These are phyloP conservation scores for Ochropleura leucogaster DNA, from an alignment of 2,888 invertebrate species.

Conservation along the genomic window DNA sequence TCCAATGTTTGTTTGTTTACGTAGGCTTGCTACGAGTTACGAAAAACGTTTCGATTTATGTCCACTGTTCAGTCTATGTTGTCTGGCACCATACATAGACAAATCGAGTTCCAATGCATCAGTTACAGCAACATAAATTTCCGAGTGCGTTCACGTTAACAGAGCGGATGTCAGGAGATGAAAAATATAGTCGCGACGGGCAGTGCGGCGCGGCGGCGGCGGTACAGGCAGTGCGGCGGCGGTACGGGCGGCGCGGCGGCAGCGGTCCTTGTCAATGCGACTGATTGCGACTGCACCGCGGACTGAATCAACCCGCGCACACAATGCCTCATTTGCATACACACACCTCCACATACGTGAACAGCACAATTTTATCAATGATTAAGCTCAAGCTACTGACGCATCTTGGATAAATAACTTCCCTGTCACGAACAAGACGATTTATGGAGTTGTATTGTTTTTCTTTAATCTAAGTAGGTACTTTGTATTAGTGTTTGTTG, in stretches of 20 bases:
- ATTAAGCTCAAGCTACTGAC: constrained; percentile 67
- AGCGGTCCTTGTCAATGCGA: constrained; percentile 74
- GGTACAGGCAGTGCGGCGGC: constrained; percentile 39
- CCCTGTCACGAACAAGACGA: constrained; percentile 41
- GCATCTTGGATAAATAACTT: constrained; percentile 62
- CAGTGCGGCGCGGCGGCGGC: constrained; percentile 16
- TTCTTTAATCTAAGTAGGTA: constrained; percentile 13
- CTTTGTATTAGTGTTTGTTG: constrained; percentile 23
- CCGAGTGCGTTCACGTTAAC: constrained; percentile 73
- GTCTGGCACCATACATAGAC: constrained; percentile 35
- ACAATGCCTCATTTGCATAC: constrained; percentile 79
- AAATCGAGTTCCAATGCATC: constrained; percentile 61
- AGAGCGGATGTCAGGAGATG: constrained; percentile 79
- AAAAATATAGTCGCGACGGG: constrained; percentile 78
- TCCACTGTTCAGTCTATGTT: constrained; percentile 20
- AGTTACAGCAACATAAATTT: constrained; percentile 75
- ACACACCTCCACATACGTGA: constrained; percentile 63
- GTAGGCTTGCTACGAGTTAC: constrained; percentile 9
- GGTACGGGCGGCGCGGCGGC: constrained; percentile 48
- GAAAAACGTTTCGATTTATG: constrained; percentile 34
- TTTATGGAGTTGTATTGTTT: constrained; percentile 45
- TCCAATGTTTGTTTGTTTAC: constrained; percentile 4
- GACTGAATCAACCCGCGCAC: constrained; percentile 73
- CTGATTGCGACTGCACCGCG: constrained; percentile 76
- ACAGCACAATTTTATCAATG: constrained; percentile 71